Base-by-base conservation (phyloP, 2,797 vertebrate species). In the Megalops cyprinoides region DNA sequence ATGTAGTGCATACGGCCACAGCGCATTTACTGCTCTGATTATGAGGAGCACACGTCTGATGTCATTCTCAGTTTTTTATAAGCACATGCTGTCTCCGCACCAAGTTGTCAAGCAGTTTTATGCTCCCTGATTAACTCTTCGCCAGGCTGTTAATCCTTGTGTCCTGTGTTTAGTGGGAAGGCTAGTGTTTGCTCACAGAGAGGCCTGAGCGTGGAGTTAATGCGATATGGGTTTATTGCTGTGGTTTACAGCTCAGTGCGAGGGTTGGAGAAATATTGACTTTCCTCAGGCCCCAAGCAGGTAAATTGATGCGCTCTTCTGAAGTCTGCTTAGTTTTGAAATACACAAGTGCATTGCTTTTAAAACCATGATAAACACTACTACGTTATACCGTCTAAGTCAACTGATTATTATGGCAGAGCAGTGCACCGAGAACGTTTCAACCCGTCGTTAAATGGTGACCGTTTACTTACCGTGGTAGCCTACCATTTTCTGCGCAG, bases 251-350 rank as follows among this genome's bases (percentile, higher is more conserved):
- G 77, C 76, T 31, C 56, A 25, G 20, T 55, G 14, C 44, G 55
- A n/a, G 31, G 51, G 56, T 37, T 74, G 80, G 81, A 69, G 81
- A 82, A 65, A 46, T 67, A 49, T 84, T 85, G 85, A 81, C 77
- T 81, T 78, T 79, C 83, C 60, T 60, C 77, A 25, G 80, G 79
- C 9, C 6, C 71, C 14, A 67, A 82, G 81, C 76, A 77, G 74
- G 62, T 51, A 81, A 86, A 84, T 75, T 37, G 46, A 79, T 84
- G 78, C 84, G 80, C 76, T 84, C 80, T 83, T 74, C 74, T 46
- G 75, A 62, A 46, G 9, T 25, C 74, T 23, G 53, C 79, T 75
- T 77, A 6, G 53, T 77, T 62, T 75, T 20, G 80, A 15, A 31
- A 18, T 15, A 23, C 23, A 79, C n/a, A 69, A 48, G 82, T 55